Percentiles rank a stretch among this genome's conserved stretches.
Conservation (phyloP, 2,888 invertebrate species). For the Marasmarcha lunaedactyla region DNA sequence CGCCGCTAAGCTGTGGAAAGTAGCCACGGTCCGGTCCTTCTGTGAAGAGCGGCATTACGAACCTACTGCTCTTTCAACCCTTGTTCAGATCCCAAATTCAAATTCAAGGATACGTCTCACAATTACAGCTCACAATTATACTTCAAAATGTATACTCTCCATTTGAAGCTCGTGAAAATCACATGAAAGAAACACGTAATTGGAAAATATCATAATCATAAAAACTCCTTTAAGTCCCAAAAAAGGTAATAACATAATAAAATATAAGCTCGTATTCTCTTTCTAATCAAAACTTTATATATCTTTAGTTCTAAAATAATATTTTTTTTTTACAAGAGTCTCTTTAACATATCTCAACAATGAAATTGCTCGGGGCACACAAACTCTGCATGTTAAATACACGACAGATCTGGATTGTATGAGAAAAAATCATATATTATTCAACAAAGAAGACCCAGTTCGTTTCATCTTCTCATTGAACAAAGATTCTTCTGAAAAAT, state of each 20-base stretch:
- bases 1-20: conserved; percentile 48
- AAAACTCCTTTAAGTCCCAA: too few relatives aligned
- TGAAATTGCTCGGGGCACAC: conserved; percentile 31
- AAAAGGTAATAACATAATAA: too few relatives aligned
- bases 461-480: conserved; percentile 39
- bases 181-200: too few relatives aligned
- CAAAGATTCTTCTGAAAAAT: conserved; percentile 30
- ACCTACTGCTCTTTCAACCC: conserved; percentile 39
- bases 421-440: conserved; percentile 54
- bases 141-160: conserved; percentile 12
- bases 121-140: conserved; percentile 18
- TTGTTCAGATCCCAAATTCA: conserved; percentile 47
- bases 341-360: conserved; percentile 20
- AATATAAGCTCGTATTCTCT: too few relatives aligned
- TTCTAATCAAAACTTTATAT: neutral
- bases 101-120: conserved; percentile 22
- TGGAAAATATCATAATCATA: too few relatives aligned
- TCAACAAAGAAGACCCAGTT: conserved; percentile 33
- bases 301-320: neutral
- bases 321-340: neutral
- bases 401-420: conserved; percentile 27
- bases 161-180: too few relatives aligned
- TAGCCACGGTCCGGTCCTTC: conserved; percentile 58
- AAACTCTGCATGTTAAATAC: conserved; percentile 29
- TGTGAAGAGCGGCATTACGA: conserved; percentile 61